Conservation (phyloP, 1,140 invertebrate species). For the Zaprionus lachaisei region DNA sequence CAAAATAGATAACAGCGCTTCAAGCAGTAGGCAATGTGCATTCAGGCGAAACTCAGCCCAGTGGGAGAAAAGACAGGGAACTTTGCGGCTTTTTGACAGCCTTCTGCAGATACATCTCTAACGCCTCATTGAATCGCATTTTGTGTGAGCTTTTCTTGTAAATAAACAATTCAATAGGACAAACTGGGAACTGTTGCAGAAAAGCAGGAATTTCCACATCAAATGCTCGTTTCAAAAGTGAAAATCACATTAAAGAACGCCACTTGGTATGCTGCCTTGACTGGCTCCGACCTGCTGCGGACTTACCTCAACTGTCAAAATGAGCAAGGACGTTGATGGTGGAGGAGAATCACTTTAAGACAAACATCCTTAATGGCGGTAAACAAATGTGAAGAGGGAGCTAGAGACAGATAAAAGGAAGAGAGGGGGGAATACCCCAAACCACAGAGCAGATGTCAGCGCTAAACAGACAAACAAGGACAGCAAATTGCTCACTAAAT, state of each 20-base stretch:
- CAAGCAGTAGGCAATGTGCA: slow-evolving; percentile 18
- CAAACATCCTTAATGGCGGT: slow-evolving; percentile 13
- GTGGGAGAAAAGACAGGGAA: neutral
- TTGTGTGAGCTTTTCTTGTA: neutral
- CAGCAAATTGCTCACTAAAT: slow-evolving; percentile 44
- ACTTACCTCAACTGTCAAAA: slow-evolving; percentile 15
- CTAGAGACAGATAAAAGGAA: too few relatives aligned
- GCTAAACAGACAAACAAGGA: slow-evolving; percentile 20
- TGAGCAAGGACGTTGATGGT: neutral
- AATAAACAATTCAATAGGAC: neutral
- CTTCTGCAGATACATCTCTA: neutral
- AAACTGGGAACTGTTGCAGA: neutral
- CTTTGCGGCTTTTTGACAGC: slow-evolving; percentile 12
- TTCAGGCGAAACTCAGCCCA: neutral
- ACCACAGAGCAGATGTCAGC: slow-evolving; percentile 20
- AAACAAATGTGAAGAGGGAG: slow-evolving; percentile 6
- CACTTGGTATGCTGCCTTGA: neutral
- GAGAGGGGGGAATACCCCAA: neutral
- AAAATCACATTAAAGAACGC: neutral
- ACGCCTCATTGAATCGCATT: slow-evolving; percentile 25
- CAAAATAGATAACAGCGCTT: slow-evolving; percentile 11
- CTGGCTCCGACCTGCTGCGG: too few relatives aligned
- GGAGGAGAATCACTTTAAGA: neutral
- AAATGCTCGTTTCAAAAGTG: neutral
- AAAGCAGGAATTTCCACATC: neutral